A percentile compares a stretch with the other conserved stretches of the same genome.
phyloP scores from a whole-genome alignment of 2,888 invertebrate species.

The Autographa gamma region DNA sequence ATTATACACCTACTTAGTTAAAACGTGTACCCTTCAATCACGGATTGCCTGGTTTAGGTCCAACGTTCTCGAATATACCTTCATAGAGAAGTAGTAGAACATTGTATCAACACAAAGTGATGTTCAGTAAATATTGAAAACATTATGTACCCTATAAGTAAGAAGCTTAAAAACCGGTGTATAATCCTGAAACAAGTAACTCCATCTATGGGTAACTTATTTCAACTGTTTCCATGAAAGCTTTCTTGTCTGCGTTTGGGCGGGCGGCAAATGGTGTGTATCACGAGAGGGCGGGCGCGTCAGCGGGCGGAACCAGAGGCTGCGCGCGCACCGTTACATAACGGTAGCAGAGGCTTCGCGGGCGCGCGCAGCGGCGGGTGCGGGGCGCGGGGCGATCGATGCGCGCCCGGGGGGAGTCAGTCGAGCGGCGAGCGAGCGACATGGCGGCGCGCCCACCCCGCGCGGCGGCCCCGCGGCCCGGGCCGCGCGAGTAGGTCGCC shows the following conservation, averaged over 20 bases:
- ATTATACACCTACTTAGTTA: no score
- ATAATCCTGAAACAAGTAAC: slow-evolving; percentile 9
- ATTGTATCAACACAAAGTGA: no score
- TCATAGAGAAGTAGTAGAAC: neutral
- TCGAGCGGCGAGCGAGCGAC: slow-evolving; percentile 88
- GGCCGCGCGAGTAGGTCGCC: slow-evolving; percentile 89
- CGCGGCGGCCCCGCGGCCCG: slow-evolving; percentile 89
- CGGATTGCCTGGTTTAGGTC: no score
- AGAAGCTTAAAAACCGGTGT: neutral
- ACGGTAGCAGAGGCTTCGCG: slow-evolving; percentile 74
- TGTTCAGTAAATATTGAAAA: neutral
- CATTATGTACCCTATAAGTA: neutral
- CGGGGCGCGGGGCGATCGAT: slow-evolving; percentile 87
- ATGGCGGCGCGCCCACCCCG: slow-evolving; percentile 88
- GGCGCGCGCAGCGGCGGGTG: slow-evolving; percentile 80
- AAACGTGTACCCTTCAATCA: no score
- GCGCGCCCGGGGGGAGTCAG: slow-evolving; percentile 87
- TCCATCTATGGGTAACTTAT: slow-evolving; percentile 43
- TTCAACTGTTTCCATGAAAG: slow-evolving; percentile 19
- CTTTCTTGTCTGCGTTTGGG: slow-evolving; percentile 35
- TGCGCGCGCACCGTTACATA: slow-evolving; percentile 87
- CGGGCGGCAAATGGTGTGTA: slow-evolving; percentile 48
- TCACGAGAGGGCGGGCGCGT: slow-evolving; percentile 71
- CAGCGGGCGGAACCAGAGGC: slow-evolving; percentile 76
- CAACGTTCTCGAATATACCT: no score